Percentiles rank a stretch among this genome's conserved stretches.
These are phyloP conservation scores for Balaenoptera acutorostrata DNA, from an alignment of 2,113 vertebrate species.

Conservation along the genomic window DNA sequence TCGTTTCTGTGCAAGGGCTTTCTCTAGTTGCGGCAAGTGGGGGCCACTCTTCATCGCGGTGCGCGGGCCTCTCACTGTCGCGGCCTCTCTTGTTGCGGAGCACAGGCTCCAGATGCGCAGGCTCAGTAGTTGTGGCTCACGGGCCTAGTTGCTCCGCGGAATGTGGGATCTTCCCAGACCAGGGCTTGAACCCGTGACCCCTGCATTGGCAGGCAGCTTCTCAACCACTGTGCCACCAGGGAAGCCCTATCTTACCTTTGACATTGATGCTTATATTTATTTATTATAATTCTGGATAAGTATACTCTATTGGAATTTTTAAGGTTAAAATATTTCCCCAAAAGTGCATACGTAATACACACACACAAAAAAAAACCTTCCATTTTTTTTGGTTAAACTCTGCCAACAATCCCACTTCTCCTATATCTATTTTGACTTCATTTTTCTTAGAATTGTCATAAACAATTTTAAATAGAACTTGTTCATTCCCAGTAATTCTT, in stretches of 20 bases:
- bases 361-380: background rate
- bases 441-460: constrained; percentile 30
- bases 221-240: no score
- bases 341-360: background rate
- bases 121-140: no score
- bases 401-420: background rate
- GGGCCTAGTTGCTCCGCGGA: no score
- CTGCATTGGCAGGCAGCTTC: no score
- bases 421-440: background rate
- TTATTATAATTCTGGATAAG: background rate
- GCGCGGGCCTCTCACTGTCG: no score
- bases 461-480: constrained; percentile 30
- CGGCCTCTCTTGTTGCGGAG: no score
- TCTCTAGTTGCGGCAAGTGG: no score
- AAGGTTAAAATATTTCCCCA: background rate
- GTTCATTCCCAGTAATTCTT: background rate
- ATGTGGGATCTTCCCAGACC: no score
- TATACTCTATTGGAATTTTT: background rate
- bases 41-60: no score
- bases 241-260: background rate
- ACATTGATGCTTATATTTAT: background rate
- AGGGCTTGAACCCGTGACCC: no score
- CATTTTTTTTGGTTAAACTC: background rate
- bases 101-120: no score
- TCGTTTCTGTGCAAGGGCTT: no score